Percentiles rank a stretch among this genome's conserved stretches.
Evolutionary conservation across 2,797 vertebrate species (phyloP).

Genomic region (Chrosomus eos): DNA sequence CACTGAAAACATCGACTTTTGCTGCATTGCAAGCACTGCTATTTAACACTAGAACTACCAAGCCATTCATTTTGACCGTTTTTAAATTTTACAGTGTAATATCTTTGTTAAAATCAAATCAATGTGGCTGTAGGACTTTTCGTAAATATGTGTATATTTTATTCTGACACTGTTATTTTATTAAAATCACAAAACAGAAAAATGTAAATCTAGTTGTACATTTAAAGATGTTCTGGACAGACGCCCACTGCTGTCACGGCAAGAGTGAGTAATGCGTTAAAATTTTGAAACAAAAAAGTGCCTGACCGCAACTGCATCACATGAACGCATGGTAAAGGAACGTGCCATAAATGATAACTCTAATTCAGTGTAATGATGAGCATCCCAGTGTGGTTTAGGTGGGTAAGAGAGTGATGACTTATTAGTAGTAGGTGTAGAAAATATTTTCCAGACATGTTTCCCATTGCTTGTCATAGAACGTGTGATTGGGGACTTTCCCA

Average conservation of each 20-base stretch:
- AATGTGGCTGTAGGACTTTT: too few relatives aligned
- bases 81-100: too few relatives aligned
- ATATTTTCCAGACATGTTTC: slow-evolving; percentile 40
- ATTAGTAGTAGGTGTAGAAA: slow-evolving; percentile 43
- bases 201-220: not conserved
- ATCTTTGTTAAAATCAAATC: too few relatives aligned
- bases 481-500: slow-evolving; percentile 50
- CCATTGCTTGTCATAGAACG: slow-evolving; percentile 2
- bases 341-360: not conserved
- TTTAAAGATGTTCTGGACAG: not conserved
- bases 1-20: not conserved
- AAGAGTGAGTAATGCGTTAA: not conserved
- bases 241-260: not conserved
- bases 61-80: too few relatives aligned
- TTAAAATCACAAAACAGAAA: too few relatives aligned
- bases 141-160: too few relatives aligned
- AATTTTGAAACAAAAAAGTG: not conserved
- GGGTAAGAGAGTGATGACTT: slow-evolving; percentile 31
- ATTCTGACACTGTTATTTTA: too few relatives aligned
- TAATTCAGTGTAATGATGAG: not conserved
- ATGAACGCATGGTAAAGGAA: not conserved
- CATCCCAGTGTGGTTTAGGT: slow-evolving; percentile 42
- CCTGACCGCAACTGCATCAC: not conserved
- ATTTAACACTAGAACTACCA: too few relatives aligned
- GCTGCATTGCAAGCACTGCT: not conserved